Conservation (phyloP, 1,140 invertebrate species). For the Amyelois transitella region DNA sequence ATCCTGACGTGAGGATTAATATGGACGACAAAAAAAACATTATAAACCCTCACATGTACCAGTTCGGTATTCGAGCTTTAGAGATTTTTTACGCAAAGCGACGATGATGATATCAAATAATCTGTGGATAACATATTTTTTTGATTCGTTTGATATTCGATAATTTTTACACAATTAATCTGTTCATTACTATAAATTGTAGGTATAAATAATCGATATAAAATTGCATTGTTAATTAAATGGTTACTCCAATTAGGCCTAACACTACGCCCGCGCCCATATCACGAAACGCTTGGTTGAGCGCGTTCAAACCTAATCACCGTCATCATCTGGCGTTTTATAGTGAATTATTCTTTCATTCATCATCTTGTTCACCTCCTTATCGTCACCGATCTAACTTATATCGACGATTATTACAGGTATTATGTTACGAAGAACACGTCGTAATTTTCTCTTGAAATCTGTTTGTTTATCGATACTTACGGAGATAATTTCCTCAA, state of each 20-base stretch:
- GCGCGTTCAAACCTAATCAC: constrained; percentile 40
- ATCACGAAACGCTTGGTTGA: constrained; percentile 38
- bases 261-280: constrained; percentile 37
- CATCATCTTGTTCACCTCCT: constrained; percentile 50
- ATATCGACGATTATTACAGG: constrained; percentile 59
- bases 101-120: constrained; percentile 34
- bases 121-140: constrained; percentile 20
- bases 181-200: background rate
- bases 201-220: too few species aligned
- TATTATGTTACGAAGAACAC: constrained; percentile 60
- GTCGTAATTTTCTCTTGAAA: constrained; percentile 41
- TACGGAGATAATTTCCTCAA: constrained; percentile 32
- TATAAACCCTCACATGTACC: constrained; percentile 40
- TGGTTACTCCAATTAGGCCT: constrained; percentile 52
- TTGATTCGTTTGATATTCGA: background rate
- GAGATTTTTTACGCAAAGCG: constrained; percentile 30
- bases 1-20: constrained; percentile 67
- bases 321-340: constrained; percentile 43
- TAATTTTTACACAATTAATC: background rate
- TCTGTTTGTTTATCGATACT: constrained; percentile 55
- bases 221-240: too few species aligned
- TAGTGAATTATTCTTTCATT: constrained; percentile 62
- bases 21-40: constrained; percentile 55
- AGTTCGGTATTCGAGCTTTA: constrained; percentile 20
- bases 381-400: constrained; percentile 58